phyloP scores from a whole-genome alignment of 2,888 invertebrate genomes.

The Eupelmus urozonus region DNA sequence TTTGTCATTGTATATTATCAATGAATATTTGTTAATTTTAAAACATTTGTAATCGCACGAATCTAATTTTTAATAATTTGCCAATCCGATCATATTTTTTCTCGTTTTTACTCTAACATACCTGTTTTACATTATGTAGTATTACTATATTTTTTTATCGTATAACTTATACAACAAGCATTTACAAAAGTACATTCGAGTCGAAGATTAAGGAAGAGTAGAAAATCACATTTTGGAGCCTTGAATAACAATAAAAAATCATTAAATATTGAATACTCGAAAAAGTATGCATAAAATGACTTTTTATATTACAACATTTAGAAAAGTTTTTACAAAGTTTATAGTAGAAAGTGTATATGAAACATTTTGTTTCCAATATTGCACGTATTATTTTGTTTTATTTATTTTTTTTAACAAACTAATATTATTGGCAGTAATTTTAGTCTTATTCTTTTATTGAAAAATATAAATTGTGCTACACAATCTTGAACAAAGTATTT shows the following conservation, averaged over 20 bases:
- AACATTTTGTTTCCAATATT: constrained; percentile 1
- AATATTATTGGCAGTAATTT: constrained; percentile 26
- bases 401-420: no score
- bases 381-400: no score
- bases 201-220: constrained; percentile 14
- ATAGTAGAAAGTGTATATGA: background rate
- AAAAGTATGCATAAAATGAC: background rate
- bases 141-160: constrained; percentile 12
- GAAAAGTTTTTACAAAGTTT: background rate
- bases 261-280: background rate
- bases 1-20: no score
- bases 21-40: no score
- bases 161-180: constrained; percentile 27
- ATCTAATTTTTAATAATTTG: constrained; percentile 2
- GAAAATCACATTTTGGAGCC: constrained; percentile 24
- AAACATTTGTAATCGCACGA: constrained; percentile 23
- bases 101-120: constrained; percentile 9
- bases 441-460: background rate
- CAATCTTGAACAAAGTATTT: background rate
- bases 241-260: constrained; percentile 20
- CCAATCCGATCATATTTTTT: background rate
- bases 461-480: background rate
- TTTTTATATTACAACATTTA: background rate
- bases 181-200: constrained; percentile 44
- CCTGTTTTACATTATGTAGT: background rate